Conservation (phyloP, 2,888 invertebrate genomes). For the Papilio demoleus region DNA sequence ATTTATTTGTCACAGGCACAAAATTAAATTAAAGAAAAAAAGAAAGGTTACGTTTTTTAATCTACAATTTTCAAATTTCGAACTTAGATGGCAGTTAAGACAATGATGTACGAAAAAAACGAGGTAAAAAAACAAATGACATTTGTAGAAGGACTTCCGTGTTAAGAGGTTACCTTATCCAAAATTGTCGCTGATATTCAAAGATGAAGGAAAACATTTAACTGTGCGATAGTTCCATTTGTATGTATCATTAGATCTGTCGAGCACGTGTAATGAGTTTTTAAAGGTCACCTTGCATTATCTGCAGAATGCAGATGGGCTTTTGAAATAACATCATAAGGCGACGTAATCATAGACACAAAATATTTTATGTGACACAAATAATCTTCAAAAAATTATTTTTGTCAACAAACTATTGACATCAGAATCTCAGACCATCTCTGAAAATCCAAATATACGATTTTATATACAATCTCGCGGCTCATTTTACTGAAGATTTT, state of each 20-base stretch:
- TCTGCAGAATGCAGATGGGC: slow-evolving; percentile 11
- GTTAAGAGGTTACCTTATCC: not conserved
- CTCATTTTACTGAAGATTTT: too few species aligned
- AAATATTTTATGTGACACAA: not conserved
- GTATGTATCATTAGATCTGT: slow-evolving; percentile 10
- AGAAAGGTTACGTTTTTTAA: not conserved
- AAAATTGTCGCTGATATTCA: slow-evolving; percentile 15
- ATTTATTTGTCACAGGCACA: not conserved
- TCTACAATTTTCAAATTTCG: not conserved
- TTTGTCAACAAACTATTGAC: not conserved
- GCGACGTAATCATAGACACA: not conserved
- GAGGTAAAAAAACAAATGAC: not conserved
- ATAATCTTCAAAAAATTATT: not conserved
- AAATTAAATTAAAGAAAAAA: not conserved
- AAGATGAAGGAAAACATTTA: slow-evolving; percentile 6
- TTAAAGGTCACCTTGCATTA: slow-evolving; percentile 14
- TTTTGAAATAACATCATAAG: not conserved
- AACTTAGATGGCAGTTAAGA: too few species aligned
- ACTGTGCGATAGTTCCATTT: slow-evolving; percentile 6
- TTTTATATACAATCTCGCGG: too few species aligned
- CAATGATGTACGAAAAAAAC: too few species aligned
- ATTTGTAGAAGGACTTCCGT: slow-evolving; percentile 15
- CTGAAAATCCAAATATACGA: too few species aligned
- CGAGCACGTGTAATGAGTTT: slow-evolving; percentile 11
- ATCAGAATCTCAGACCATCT: too few species aligned